Conservation (phyloP, 2,888 invertebrate genomes). For the Mesorhabditis belari region DNA sequence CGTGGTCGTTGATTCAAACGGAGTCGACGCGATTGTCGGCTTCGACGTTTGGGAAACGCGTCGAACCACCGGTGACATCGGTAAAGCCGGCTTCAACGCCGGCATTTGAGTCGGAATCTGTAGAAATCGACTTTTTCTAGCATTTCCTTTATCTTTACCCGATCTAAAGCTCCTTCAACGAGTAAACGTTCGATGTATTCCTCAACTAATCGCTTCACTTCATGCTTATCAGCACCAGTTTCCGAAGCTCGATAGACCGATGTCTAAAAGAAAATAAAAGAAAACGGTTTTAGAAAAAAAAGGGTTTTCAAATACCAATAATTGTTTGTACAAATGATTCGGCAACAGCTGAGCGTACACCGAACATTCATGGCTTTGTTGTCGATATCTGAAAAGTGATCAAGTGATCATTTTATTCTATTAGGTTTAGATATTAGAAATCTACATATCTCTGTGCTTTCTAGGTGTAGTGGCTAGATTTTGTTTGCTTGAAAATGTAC, state of each 20-base stretch:
- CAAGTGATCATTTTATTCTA: no score
- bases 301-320: no score
- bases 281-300: slow-evolving; percentile 1
- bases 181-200: slow-evolving; percentile 25
- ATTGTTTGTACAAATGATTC: slow-evolving; percentile 19
- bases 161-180: slow-evolving; percentile 12
- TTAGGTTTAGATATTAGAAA: no score
- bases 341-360: slow-evolving; percentile 36
- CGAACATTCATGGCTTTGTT: slow-evolving; percentile 29
- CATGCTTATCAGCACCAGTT: slow-evolving; percentile 27
- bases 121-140: not conserved
- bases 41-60: not conserved
- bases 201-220: slow-evolving; percentile 28
- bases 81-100: not conserved
- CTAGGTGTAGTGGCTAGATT: no score
- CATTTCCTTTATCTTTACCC: not conserved
- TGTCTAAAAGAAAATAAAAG: slow-evolving; percentile 12
- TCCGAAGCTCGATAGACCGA: slow-evolving; percentile 29
- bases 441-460: no score
- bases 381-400: no score
- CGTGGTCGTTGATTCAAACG: not conserved
- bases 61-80: not conserved
- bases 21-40: not conserved
- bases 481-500: no score
- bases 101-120: not conserved